Base-by-base conservation (phyloP, 2,888 invertebrate species). In the Polydesmus complanatus region DNA sequence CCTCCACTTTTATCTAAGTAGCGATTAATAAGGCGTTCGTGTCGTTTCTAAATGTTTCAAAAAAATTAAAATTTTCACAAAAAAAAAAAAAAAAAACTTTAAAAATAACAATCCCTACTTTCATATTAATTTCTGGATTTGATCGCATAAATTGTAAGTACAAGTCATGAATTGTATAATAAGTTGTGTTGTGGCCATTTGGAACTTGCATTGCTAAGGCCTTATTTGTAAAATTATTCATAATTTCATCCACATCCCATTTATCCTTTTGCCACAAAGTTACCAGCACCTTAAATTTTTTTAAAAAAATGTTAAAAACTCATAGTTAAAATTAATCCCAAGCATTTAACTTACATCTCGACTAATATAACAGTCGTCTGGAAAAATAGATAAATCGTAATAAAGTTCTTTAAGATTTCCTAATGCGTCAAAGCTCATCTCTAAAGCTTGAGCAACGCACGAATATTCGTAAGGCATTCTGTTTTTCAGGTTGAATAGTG, bases 111-210 rank as follows among this genome's bases (percentile, higher is more conserved):
- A 37, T 37, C 14, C 37, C 5, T 14, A 37, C 5, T 8, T 37
- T 8, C 37, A 8, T 14, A 37, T 37, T 37, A 37, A 37, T 37
- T 8, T 8, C 37, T 8, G 5, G 14, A 37, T 8, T 8, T 37
- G 14, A 37, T 37, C 79, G 79, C 5, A 86, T 72, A 68, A 82
- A 84, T 60, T 79, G 78, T 70, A 84, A 75, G 14, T 84, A 78
- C 1, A 86, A 73, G 68, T 84, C 83, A 69, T 86, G 85, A 54
- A 86, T 78, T 64, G 84, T 84, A 68, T 86, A 87, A 66, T 83
- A 83, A 63, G 78, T 80, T 54, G 78, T 75, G 57, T 79, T 75
- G 58, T 80, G 79, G 1, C 76, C 72, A 64, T 83, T 83, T 70
- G 82, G 84, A 58, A 78, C 78, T 65, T 80, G 80, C 1, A 80